A percentile compares a stretch with the other conserved stretches of the same genome.
phyloP scores from a whole-genome alignment of 2,888 invertebrate species.

The Epirrhoe tristata region DNA sequence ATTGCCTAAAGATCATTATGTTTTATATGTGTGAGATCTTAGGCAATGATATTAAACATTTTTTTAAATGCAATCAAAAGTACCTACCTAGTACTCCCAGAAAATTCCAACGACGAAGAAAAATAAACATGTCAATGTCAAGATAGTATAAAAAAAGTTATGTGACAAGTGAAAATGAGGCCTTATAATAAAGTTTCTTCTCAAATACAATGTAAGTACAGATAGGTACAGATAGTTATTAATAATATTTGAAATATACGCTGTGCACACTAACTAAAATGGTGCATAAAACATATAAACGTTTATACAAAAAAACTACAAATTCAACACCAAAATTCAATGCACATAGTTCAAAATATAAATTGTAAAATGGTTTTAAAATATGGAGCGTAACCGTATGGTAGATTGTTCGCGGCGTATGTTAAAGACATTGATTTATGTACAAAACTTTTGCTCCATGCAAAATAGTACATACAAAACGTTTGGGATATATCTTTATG shows the following conservation, averaged over 20 bases:
- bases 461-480: constrained; percentile 92
- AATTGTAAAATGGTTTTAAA: constrained; percentile 4
- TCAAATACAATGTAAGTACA: not conserved
- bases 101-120: no score
- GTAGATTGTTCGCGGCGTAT: constrained; percentile 53
- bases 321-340: constrained; percentile 19
- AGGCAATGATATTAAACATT: no score
- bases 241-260: not conserved
- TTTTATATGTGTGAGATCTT: no score
- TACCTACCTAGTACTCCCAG: no score
- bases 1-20: no score
- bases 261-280: not conserved
- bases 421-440: constrained; percentile 56
- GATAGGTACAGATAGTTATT: not conserved
- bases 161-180: not conserved
- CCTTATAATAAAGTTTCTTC: not conserved
- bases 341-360: constrained; percentile 26
- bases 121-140: not conserved
- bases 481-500: constrained; percentile 76
- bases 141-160: not conserved
- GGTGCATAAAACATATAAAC: not conserved
- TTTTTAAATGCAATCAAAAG: no score
- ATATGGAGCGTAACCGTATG: constrained; percentile 63
- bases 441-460: constrained; percentile 87
- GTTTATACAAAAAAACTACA: constrained; percentile 6